Evolutionary conservation across 2,888 invertebrate species (phyloP).

Genomic region (Arctia plantaginis): DNA sequence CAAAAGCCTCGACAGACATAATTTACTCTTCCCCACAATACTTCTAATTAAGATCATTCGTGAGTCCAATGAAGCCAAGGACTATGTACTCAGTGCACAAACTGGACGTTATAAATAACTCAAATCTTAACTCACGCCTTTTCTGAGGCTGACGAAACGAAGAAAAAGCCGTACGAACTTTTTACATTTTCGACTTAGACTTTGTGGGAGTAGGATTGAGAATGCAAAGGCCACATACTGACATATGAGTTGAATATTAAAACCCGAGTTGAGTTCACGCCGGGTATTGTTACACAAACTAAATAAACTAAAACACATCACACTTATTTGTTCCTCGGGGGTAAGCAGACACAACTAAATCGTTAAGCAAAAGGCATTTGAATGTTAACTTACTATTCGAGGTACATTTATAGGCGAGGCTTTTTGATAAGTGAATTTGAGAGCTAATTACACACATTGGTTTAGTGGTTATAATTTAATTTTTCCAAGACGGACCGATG

Average conservation of each 20-base stretch:
- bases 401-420: constrained; percentile 35
- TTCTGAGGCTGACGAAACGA: constrained; percentile 67
- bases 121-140: constrained; percentile 79
- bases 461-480: constrained; percentile 15
- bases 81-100: constrained; percentile 76
- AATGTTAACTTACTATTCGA: constrained; percentile 44
- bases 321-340: constrained; percentile 72
- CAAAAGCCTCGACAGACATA: constrained; percentile 72
- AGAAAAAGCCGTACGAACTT: constrained; percentile 49
- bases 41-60: constrained; percentile 86
- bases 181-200: constrained; percentile 58
- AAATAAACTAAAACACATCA: constrained; percentile 72
- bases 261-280: constrained; percentile 65
- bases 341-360: constrained; percentile 63
- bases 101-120: constrained; percentile 84
- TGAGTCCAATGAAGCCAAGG: constrained; percentile 75
- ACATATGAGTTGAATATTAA: constrained; percentile 60
- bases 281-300: constrained; percentile 71
- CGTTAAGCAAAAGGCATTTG: constrained; percentile 47
- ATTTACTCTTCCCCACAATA: constrained; percentile 81
- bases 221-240: constrained; percentile 35
- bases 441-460: constrained; percentile 28
- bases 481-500: not conserved
- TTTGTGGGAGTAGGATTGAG: constrained; percentile 58
- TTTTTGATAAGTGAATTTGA: constrained; percentile 32